phyloP scores from a whole-genome alignment of 2,797 vertebrate species.

The Podarcis siculus region DNA sequence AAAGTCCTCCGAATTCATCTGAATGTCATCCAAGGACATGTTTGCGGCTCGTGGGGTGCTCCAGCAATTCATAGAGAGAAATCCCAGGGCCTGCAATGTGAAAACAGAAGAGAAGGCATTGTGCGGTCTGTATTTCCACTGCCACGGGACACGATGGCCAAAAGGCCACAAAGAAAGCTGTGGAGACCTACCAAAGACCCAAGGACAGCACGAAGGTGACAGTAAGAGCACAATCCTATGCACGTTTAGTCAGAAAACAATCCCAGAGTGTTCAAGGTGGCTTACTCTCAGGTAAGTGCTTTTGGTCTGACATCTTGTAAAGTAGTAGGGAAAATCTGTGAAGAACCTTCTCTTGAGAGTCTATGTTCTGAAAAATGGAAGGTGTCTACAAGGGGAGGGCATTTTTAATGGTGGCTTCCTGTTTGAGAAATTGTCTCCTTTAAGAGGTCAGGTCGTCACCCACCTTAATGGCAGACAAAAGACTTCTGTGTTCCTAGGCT shows the following conservation, averaged over 20 bases:
- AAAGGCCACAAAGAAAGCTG: accelerated
- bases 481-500: too few species aligned
- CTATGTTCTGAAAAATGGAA: too few species aligned
- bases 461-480: too few species aligned
- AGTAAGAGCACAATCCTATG: background rate
- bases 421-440: too few species aligned
- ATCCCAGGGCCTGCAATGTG: slow-evolving; percentile 48
- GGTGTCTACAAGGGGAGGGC: too few species aligned
- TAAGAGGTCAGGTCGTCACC: too few species aligned
- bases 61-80: slow-evolving; percentile 36
- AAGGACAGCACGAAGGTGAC: background rate
- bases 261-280: background rate
- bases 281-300: background rate
- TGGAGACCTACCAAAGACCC: background rate
- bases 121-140: slow-evolving; percentile 8
- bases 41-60: slow-evolving; percentile 43
- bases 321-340: too few species aligned
- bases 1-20: slow-evolving; percentile 87
- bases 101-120: slow-evolving; percentile 28
- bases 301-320: too few species aligned
- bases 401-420: too few species aligned
- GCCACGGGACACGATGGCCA: background rate
- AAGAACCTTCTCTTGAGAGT: too few species aligned
- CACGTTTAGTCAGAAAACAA: background rate
- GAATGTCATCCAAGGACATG: slow-evolving; percentile 84